Evolutionary conservation across 1,140 invertebrate species (phyloP), one percentile per base, ranked within the genome.

Genomic region (Akabosia matsudoensis): DNA sequence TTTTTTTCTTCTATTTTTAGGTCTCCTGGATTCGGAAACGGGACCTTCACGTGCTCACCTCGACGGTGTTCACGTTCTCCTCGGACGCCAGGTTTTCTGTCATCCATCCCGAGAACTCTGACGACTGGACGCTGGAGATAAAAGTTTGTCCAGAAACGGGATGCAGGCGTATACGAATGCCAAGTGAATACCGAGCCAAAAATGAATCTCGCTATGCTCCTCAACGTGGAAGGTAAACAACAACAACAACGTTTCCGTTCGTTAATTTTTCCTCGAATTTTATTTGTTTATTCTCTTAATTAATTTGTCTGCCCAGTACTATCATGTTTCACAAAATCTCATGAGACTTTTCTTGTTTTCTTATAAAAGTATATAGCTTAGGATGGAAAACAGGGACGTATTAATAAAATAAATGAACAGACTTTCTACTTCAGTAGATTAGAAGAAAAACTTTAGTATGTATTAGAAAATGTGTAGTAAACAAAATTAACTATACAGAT

Each of bases 21-120:
- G 91, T 96, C 52, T 96, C 94, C 0, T 96, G 94, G 94, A 95
- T 96, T 89, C 87, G 94, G 16, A 94, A 95, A 83, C 87, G 92
- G 13, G 94, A 96, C 85, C 87, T 95, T 28, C 94, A 96, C 84
- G 95, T 96, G 82, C 86, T 96, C 72, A 96, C 93, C 0, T 93
- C 92, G 0, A 92, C 91, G 81, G 91, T 92, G 76, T 91, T 91
- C 84, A 93, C 92, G 18, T 96, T 95, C 84, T 95, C 93, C 0
- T 92, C 92, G 0, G 94, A 96, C 85, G 91, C 89, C 61, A 86
- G 94, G 79, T 96, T 95, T 85, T 91, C 91, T 70, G 91, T 94
- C 0, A 87, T 92, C 16, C 93, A 96, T 85, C 90, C 92, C 0
- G 92, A 94, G 79, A 89, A 90, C 18, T 91, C 91, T n/a, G 92